Base-by-base conservation (phyloP, 2,888 invertebrate species). In the Drosophila falleni region DNA sequence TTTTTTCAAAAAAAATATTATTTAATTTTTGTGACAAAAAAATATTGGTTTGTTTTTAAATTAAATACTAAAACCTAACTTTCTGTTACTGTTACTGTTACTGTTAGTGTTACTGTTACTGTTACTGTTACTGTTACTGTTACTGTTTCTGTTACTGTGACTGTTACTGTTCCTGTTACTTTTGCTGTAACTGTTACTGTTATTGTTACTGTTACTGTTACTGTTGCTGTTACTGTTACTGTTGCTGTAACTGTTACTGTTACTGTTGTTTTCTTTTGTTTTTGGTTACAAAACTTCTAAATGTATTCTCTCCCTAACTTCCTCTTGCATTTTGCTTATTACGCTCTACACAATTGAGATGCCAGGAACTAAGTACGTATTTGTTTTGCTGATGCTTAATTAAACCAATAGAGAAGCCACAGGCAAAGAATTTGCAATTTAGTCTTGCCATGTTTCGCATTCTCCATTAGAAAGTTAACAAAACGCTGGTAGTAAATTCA, bases 381-480 rank as follows among this genome's bases (percentile, higher is more conserved):
- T 69, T 68, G 51, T 51, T 37, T 39, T 44, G 44, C 41, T 35
- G 56, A 35, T 33, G 46, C 56, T 62, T 70, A 33, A 53, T 37
- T 41, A 56, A 70, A 50, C 26, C 50, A 19, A 46, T 49, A 29
- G 50, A 39, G 1, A 55, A 60, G 60, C 60, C 66, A 42, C 54
- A 49, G 19, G 56, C 39, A 63, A 42, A 35, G 35, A 51, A 53
- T 66, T 53, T 51, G 37, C 46, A 53, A 26, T 47, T 44, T 9
- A 29, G 1, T 26, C 23, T 31, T 39, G 50, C n/a, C n/a, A 4
- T 46, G 31, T 39, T 39, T 56, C 16, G 49, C 49, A 54, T 66
- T 59, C 53, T 31, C 47, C 59, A 66, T 66, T 66, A 59, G 41
- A 66, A 49, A 46, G 37, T 64, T 47, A 53, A 53, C 51, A 39